Base-by-base conservation (phyloP, 2,797 vertebrate genomes). In the Sardinella longiceps region DNA sequence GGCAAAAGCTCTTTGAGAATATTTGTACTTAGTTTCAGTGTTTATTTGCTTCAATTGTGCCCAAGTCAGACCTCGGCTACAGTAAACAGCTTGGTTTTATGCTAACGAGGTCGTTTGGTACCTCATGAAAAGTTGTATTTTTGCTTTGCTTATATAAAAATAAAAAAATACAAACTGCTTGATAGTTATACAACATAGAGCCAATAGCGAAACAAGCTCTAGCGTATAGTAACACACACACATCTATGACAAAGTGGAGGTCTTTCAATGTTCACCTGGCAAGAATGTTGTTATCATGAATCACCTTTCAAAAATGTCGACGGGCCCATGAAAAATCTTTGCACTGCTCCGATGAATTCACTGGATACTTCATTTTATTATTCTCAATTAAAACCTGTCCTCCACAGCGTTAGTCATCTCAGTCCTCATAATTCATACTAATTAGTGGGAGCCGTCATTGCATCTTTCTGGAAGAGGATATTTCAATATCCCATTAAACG, bases 321-420 rank as follows among this genome's bases (percentile, higher is more conserved):
- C 88, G 89, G 87, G 91, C 92, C 91, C 91, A 90, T 92, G 89
- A 92, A 86, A 86, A 93, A 91, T 90, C 90, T 91, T 89, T 85
- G 88, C 88, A 89, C 87, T 91, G 93, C 85, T 90, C 92, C 93
- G 92, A 92, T 91, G 93, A 93, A 94, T 95, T 91, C 92, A 91
- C 91, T 91, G 92, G 94, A 94, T 91, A 93, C 90, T 92, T 93
- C 90, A 94, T 95, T 94, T 93, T 93, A 94, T 95, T 94, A 95
- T 94, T 95, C 94, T 94, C 95, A 95, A 96, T 95, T 95, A 95
- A 95, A 95, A 95, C 89, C 93, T 92, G 93, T 95, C 94, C 91
- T 95, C 91, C 85, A 93, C 92, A 91, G 93, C 93, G 94, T 95
- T 95, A 96, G 94, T 95, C 92, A 95, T 95, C 93, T 94, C 92